phyloP scores from a whole-genome alignment of 1,140 invertebrate species.

The Listronotus bonariensis region DNA sequence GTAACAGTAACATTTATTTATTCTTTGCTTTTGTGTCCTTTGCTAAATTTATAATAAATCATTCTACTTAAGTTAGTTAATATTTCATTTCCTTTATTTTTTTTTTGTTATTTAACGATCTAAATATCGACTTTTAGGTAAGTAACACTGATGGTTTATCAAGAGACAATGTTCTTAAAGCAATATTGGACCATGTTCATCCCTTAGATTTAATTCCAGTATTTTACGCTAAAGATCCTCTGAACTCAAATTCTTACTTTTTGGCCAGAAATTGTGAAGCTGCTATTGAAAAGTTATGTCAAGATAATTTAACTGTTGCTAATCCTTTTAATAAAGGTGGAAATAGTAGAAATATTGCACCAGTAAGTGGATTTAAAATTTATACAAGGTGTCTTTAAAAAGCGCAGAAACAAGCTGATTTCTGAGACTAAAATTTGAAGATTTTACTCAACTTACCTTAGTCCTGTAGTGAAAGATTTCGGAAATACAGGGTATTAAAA shows the following conservation, averaged over 20 bases:
- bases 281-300: conserved; percentile 59
- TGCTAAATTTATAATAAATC: too few relatives aligned
- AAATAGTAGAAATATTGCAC: conserved; percentile 35
- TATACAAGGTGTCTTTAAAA: too few relatives aligned
- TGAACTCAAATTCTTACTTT: conserved; percentile 54
- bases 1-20: background rate
- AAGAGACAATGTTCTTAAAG: conserved; percentile 57
- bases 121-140: too few relatives aligned
- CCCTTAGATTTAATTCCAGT: conserved; percentile 61
- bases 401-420: too few relatives aligned
- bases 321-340: conserved; percentile 48
- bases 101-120: background rate
- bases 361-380: conserved; percentile 15
- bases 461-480: too few relatives aligned
- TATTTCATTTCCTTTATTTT: too few relatives aligned
- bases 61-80: too few relatives aligned
- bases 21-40: conserved; percentile 5
- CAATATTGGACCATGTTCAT: conserved; percentile 57
- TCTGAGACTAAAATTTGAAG: conserved; percentile 15
- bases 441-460: too few relatives aligned
- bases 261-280: conserved; percentile 59
- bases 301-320: conserved; percentile 57
- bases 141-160: conserved; percentile 51
- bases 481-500: too few relatives aligned
- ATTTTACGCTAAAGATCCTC: conserved; percentile 53